Evolutionary conservation across 92 coral and sea anemone genomes (phyloP), one percentile per base, ranked within the genome.

Genomic region (Virgularia gustaviana): DNA sequence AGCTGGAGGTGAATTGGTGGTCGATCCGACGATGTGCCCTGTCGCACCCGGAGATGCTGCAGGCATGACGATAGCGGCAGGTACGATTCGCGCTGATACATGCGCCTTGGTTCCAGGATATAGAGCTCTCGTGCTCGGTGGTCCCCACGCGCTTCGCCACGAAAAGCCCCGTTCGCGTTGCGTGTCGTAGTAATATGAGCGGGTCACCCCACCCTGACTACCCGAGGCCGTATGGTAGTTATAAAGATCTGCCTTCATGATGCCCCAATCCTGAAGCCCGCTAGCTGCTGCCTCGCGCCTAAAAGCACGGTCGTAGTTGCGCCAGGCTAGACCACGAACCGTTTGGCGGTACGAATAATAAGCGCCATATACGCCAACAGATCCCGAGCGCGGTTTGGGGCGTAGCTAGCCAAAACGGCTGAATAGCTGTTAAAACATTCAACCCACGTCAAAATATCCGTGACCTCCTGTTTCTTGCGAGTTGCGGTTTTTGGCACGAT

Each of bases 351-450:
- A 1, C 68, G 47, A 35, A 61, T 61, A 1, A 61, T 61, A 13
- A 63, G 27, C 2, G 70, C 51, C 70, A 63, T 36, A 27, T 63
- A 63, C 1, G 49, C 70, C 52, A 60, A 35, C 7, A 60, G 43
- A 35, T 60, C 43, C 2, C 47, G 70, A n/a, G 47, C 23, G 9
- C 70, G 44, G 25, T 23, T 5, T 18, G 70, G 70, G 49, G 28
- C 35, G 7, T 16, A 33, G 1, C 4, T 18, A 0, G 70, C 22
- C 9, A 63, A 28, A 12, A 63, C 70, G 1, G 49, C 38, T 8
- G 23, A 27, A 27, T 63, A 63, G 52, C 70, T 63, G 28, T 63
- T 63, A 37, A 63, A 63, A 18, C 51, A 63, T 19, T 63, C 52
- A 2, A 63, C 70, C 70, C 55, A 15, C 3, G 15, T 36, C 15